These are phyloP conservation scores for Shinisaurus crocodilurus DNA, from an alignment of 2,113 vertebrate genomes.

Conservation along the genomic window DNA sequence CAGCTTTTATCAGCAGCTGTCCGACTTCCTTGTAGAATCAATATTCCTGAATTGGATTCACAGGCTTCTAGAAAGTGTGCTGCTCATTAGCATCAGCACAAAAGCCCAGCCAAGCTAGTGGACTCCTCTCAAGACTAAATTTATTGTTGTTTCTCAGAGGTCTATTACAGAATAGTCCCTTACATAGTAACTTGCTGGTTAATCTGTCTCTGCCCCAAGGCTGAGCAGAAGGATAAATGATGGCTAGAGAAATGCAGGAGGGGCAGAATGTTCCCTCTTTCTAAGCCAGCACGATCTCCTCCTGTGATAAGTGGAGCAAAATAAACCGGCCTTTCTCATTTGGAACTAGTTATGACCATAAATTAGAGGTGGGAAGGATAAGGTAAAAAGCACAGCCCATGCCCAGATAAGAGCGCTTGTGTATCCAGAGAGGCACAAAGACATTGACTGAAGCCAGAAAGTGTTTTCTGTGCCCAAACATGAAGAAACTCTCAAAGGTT, in stretches of 20 bases:
- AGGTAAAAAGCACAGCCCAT: neutral
- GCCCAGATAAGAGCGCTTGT: neutral
- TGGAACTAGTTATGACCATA: neutral
- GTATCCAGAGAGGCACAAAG: neutral
- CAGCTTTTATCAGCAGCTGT: neutral
- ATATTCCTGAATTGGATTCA: neutral
- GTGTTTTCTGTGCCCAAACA: neutral
- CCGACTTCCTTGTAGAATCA: neutral
- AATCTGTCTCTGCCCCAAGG: neutral
- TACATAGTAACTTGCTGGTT: neutral
- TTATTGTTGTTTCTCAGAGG: neutral
- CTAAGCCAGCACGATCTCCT: neutral
- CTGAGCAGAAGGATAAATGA: neutral
- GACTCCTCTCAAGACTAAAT: neutral
- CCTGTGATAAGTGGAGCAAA: neutral
- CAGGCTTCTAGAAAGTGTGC: neutral
- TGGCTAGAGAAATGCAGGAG: neutral
- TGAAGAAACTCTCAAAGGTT: neutral
- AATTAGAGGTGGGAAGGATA: neutral
- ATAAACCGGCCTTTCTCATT: neutral
- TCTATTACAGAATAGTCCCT: neutral
- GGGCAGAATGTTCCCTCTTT: neutral
- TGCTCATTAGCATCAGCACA: neutral
- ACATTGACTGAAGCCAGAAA: neutral
- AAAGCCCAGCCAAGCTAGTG: neutral